Evolutionary conservation across 1,140 invertebrate species (phyloP).

Genomic region (Phocides pigmalion): DNA sequence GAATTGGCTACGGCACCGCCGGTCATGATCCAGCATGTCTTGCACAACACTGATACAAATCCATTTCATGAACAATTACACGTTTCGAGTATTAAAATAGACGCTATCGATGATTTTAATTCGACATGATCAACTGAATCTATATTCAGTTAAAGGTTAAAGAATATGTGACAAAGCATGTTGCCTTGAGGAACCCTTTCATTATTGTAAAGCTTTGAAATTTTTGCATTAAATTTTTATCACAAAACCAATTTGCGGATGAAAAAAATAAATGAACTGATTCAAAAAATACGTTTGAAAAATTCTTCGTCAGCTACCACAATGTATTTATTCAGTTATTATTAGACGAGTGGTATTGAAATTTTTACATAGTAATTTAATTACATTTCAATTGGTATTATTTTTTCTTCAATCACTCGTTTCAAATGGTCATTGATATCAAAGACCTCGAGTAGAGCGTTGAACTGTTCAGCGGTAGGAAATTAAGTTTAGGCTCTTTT

Average conservation of each 20-base stretch:
- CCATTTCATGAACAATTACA: slow-evolving; percentile 3
- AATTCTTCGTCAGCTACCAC: not conserved
- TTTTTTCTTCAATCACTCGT: slow-evolving; percentile 1
- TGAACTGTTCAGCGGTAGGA: slow-evolving; percentile 12
- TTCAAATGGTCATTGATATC: not conserved
- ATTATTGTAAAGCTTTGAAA: too few species aligned
- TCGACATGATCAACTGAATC: too few species aligned
- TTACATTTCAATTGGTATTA: not conserved
- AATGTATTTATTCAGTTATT: not conserved
- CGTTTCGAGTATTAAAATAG: too few species aligned
- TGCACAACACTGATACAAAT: slow-evolving; percentile 9
- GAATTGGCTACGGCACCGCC: not conserved
- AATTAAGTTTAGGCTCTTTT: not conserved
- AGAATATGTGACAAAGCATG: too few species aligned
- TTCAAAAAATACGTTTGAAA: not conserved
- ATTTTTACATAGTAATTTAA: not conserved
- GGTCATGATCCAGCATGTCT: not conserved
- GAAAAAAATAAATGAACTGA: too few species aligned
- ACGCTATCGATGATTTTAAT: too few species aligned
- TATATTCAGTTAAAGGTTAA: too few species aligned
- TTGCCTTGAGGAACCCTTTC: too few species aligned
- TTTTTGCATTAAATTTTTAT: too few species aligned
- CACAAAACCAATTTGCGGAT: too few species aligned
- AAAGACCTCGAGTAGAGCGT: slow-evolving; percentile 6
- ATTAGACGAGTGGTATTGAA: not conserved